These are phyloP conservation scores for Drosophila putrida DNA, from an alignment of 2,888 invertebrate genomes.

Conservation along the genomic window DNA sequence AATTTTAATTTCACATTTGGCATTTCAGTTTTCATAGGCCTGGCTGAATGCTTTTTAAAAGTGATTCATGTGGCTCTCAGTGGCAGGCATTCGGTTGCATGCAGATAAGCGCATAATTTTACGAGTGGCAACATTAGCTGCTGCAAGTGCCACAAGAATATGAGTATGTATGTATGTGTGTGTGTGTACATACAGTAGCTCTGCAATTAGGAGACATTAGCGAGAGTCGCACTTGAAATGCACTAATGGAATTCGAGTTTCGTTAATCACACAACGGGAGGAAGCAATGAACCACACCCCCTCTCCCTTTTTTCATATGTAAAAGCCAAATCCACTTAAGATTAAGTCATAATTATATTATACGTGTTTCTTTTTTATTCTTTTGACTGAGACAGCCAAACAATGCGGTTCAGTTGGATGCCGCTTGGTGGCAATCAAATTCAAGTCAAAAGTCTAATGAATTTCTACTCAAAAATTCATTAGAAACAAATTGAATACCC, in stretches of 20 bases:
- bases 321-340: slow-evolving; percentile 76
- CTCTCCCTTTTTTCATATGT: neutral
- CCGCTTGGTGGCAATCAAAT: slow-evolving; percentile 53
- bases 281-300: slow-evolving; percentile 29
- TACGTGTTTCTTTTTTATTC: slow-evolving; percentile 2
- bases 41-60: slow-evolving; percentile 9
- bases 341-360: slow-evolving; percentile 65
- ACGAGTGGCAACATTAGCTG: slow-evolving; percentile 65
- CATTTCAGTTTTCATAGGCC: slow-evolving; percentile 10
- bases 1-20: slow-evolving; percentile 8
- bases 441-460: slow-evolving; percentile 64
- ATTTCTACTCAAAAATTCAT: slow-evolving; percentile 77
- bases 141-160: slow-evolving; percentile 19
- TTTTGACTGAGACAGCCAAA: slow-evolving; percentile 9
- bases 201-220: slow-evolving; percentile 61
- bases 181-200: slow-evolving; percentile 29
- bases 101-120: slow-evolving; percentile 62
- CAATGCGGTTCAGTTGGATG: slow-evolving; percentile 22
- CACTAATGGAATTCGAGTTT: slow-evolving; percentile 58
- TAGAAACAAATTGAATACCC: slow-evolving; percentile 67
- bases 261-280: slow-evolving; percentile 49
- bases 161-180: neutral
- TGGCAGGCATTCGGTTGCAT: slow-evolving; percentile 31
- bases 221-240: slow-evolving; percentile 45
- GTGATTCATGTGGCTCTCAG: slow-evolving; percentile 34